These are phyloP conservation scores for Bucorvus abyssinicus DNA, from an alignment of 2,797 vertebrate genomes.

Conservation along the genomic window DNA sequence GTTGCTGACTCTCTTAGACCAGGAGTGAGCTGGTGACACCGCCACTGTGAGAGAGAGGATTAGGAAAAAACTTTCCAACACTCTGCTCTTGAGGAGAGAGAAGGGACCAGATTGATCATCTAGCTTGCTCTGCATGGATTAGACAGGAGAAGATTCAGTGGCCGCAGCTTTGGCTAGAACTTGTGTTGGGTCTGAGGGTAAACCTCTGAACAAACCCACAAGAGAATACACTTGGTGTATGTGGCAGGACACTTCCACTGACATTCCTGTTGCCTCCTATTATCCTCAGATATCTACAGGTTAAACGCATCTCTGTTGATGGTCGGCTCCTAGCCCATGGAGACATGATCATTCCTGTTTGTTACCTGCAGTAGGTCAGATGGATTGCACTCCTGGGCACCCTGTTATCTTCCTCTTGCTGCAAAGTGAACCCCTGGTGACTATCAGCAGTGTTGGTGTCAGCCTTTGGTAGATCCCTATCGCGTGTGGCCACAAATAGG, in stretches of 20 bases:
- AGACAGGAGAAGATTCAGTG: background rate
- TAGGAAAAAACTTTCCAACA: background rate
- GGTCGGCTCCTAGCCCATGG: background rate
- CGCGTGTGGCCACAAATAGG: fast-evolving
- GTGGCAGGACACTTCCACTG: background rate
- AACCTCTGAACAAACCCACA: background rate
- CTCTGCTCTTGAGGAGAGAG: background rate
- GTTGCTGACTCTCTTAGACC: background rate
- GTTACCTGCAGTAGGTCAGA: background rate
- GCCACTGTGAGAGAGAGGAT: background rate
- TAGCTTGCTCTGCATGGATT: background rate
- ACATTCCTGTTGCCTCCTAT: background rate
- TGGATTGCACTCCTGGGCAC: background rate
- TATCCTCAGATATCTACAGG: background rate
- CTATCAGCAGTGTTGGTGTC: background rate
- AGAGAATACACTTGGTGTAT: background rate
- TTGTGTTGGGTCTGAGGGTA: background rate
- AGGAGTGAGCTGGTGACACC: background rate
- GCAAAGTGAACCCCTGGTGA: background rate
- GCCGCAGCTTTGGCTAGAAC: background rate
- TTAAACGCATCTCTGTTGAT: background rate
- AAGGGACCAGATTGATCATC: background rate
- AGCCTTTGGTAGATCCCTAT: background rate
- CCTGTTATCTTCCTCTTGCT: background rate
- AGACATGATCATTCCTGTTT: background rate